phyloP scores from a whole-genome alignment of 1,140 invertebrate genomes.

The Drosophila aff. region DNA sequence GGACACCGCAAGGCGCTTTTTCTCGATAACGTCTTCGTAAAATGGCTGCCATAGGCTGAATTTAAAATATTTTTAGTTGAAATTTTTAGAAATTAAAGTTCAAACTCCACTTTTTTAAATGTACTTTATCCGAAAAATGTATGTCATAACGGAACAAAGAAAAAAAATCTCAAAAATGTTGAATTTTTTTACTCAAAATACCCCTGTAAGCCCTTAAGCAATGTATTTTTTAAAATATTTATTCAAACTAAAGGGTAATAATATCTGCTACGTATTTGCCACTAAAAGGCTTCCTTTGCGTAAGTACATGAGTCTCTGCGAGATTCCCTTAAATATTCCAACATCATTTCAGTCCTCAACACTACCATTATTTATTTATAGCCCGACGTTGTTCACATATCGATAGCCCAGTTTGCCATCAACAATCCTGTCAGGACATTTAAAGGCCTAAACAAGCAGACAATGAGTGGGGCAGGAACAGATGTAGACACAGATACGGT shows the following conservation, averaged over 20 bases:
- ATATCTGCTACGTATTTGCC: not conserved
- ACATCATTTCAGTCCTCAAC: constrained; percentile 1
- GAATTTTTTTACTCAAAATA: no score
- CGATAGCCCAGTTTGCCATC: constrained; percentile 47
- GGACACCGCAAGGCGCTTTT: no score
- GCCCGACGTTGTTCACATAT: constrained; percentile 27
- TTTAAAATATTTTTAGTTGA: no score
- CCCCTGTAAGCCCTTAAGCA: no score
- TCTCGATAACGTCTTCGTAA: no score
- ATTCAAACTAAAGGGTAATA: not conserved
- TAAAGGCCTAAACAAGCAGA: constrained; percentile 69
- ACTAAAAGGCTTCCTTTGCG: no score
- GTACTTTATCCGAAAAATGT: no score
- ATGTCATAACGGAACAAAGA: no score
- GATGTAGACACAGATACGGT: constrained; percentile 24
- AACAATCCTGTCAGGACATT: constrained; percentile 57
- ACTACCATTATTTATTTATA: constrained; percentile 28
- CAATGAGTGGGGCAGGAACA: constrained; percentile 37
- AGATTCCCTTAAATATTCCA: not conserved
- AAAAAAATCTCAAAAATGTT: no score
- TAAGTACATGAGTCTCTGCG: not conserved
- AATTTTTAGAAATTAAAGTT: no score
- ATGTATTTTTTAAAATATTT: not conserved
- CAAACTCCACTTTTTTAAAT: no score
- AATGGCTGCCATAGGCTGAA: no score